phyloP scores from a whole-genome alignment of 2,113 vertebrate species.

The Nesoenas mayeri region DNA sequence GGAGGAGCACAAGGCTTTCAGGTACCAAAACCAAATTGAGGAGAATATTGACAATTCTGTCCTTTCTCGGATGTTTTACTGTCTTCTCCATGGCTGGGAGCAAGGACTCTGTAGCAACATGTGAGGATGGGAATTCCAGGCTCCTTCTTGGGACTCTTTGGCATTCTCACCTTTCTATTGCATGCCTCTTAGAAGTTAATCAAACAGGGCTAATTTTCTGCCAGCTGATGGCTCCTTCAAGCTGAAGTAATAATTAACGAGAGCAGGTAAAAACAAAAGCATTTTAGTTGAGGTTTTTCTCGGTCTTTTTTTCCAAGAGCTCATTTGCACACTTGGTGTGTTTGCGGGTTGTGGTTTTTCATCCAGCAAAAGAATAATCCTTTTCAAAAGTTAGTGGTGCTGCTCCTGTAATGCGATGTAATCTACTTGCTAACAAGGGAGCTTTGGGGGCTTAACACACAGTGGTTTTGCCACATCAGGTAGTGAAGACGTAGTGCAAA shows the following conservation, averaged over 20 bases:
- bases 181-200: neutral
- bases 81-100: neutral
- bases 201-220: neutral
- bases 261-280: neutral
- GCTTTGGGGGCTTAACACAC: neutral
- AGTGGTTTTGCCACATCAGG: neutral
- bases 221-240: neutral
- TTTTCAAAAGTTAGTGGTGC: neutral
- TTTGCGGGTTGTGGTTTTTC: neutral
- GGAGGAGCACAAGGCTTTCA: conserved; percentile 85
- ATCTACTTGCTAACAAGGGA: neutral
- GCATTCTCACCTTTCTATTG: neutral
- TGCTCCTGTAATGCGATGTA: neutral
- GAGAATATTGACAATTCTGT: neutral
- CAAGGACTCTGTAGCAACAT: neutral
- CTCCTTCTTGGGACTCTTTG: neutral
- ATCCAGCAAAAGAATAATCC: neutral
- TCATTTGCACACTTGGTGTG: neutral
- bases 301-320: neutral
- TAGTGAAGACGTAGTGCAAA: neutral
- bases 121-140: neutral
- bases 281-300: neutral
- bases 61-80: neutral
- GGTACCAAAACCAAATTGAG: conserved; percentile 69
- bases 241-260: neutral